Evolutionary conservation across 2,797 vertebrate species (phyloP), one percentile per base, ranked within the genome.

Genomic region (Fistularia commersonii): DNA sequence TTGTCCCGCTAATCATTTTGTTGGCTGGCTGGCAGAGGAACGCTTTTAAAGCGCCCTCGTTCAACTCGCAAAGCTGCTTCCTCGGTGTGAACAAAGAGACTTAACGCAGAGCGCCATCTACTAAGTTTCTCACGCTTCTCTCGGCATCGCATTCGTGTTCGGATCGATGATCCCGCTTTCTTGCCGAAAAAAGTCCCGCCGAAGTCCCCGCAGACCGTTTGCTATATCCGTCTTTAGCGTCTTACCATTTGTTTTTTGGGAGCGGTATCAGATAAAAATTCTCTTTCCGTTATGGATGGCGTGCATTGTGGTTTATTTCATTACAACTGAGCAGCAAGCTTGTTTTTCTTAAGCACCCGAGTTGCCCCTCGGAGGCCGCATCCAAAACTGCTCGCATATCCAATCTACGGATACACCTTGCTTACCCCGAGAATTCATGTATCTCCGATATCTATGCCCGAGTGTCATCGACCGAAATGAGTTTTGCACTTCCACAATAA

Each of bases 371-470:
- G 43, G 34, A 62, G 39, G 14, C 57, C 45, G 41, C 41, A 54
- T 40, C 45, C 63, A 64, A 23, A 80, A 76, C 45, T 57, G 72
- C 77, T 79, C 71, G 57, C 66, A 56, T 72, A 72, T 75, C 51
- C 53, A 74, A 69, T 83, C 66, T 69, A 47, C 35, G 60, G 54
- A 67, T 57, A 39, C 64, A 68, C 76, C 68, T 78, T 74, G 33
- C 64, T 63, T 71, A 36, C 64, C 72, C 15, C 56, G 54, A 70
- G 80, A 79, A 64, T 73, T 52, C 64, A 81, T 77, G 66, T 66
- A 83, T 87, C 85, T 89, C 69, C 15, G 65, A 86, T 84, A 88
- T 89, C 79, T 80, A 85, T 82, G 69, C 78, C 63, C 68, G 50
- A 66, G 76, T 83, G 82, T 84, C 85, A 87, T 59, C 67, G 43